phyloP scores from a whole-genome alignment of 1,140 invertebrate genomes.

The Apis florea region DNA sequence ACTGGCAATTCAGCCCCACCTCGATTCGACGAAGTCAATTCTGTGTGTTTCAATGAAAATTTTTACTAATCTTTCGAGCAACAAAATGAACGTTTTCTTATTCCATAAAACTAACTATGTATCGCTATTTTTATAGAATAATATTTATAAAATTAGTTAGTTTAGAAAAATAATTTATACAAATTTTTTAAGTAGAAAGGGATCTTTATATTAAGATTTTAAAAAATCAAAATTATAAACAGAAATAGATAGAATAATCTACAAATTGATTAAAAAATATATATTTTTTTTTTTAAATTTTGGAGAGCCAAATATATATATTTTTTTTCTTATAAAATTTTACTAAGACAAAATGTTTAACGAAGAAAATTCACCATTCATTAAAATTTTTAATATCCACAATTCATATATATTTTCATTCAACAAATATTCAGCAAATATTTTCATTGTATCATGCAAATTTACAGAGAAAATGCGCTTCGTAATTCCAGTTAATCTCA shows the following conservation, averaged over 20 bases:
- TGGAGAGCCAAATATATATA: not conserved
- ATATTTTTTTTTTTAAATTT: not conserved
- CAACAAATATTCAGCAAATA: too few relatives aligned
- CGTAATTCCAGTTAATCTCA: slow-evolving; percentile 15
- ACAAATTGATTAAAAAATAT: too few relatives aligned
- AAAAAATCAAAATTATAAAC: not conserved
- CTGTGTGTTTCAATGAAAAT: not conserved
- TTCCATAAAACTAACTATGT: too few relatives aligned
- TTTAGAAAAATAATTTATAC: not conserved
- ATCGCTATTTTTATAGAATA: too few relatives aligned
- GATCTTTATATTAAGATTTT: too few relatives aligned
- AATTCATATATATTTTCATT: not conserved
- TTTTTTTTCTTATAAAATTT: not conserved
- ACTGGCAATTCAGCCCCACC: not conserved
- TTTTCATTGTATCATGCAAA: not conserved
- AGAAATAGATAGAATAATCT: not conserved
- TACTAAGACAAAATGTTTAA: not conserved
- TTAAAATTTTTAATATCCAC: not conserved
- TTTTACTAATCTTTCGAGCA: too few relatives aligned
- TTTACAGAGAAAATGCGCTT: slow-evolving; percentile 3
- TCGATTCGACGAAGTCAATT: not conserved
- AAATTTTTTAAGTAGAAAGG: too few relatives aligned
- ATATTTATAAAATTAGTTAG: not conserved
- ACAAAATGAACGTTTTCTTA: too few relatives aligned
- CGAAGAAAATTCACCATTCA: too few relatives aligned